Evolutionary conservation across 2,113 vertebrate genomes (phyloP).

Genomic region (Variabilichromis moorii): DNA sequence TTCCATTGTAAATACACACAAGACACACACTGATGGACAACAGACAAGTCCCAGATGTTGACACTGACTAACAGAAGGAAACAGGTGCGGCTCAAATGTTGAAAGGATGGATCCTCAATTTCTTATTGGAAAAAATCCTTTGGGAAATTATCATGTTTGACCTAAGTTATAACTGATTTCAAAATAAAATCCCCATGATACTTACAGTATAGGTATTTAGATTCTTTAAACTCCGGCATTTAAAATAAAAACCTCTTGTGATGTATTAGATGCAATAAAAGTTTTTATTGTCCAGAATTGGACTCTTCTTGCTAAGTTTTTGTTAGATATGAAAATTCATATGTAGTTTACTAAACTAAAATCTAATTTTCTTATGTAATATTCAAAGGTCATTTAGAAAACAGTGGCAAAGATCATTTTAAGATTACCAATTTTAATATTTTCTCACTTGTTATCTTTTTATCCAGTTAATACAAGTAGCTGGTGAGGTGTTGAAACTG

Average conservation of each 20-base stretch:
- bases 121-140: neutral
- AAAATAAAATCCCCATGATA: neutral
- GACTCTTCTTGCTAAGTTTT: fast-evolving
- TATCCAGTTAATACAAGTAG: neutral
- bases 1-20: fast-evolving
- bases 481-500: neutral
- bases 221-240: neutral
- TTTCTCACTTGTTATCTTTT: neutral
- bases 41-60: fast-evolving
- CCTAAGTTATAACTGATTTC: neutral
- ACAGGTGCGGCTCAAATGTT: neutral
- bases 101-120: fast-evolving
- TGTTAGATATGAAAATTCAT: fast-evolving
- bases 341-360: neutral
- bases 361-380: fast-evolving
- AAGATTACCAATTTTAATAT: neutral
- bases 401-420: neutral
- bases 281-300: neutral
- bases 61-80: neutral
- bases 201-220: neutral
- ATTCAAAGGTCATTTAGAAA: neutral
- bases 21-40: neutral
- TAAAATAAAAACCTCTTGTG: neutral
- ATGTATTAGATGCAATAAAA: neutral
- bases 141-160: neutral